Evolutionary conservation across 1,140 invertebrate species (phyloP), one percentile per base, ranked within the genome.

Genomic region (Zaprionus africanus): DNA sequence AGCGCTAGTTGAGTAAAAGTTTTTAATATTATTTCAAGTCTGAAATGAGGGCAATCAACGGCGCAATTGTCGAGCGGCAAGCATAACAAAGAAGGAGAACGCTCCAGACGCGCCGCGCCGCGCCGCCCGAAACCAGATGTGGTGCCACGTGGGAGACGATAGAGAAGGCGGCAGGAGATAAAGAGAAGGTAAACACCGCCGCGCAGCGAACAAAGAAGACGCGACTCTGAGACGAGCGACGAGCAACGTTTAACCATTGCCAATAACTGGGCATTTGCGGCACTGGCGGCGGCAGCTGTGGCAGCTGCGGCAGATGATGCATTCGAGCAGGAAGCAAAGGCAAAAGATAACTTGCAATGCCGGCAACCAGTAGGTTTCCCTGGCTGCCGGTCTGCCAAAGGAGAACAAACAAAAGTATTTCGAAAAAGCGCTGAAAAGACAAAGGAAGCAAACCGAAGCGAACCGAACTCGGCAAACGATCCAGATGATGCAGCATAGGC

Each of bases 1-100:
- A 79, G 71, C 60, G 67, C 62, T 60, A 75, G 67, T 75, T 67
- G 75, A 85, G 82, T 79, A 85, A 90, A 90, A 90, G 62, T 90
- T 90, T 88, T 85, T 90, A 90, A 90, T 90, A 90, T 90, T 90
- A 90, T 90, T 90, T 90, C 85, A 90, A 85, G 85, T 82, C 79
- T 90, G 85, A 85, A 90, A 90, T 90, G 85, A 90, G 85, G 85
- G 85, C 85, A 90, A 90, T 90, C 85, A 90, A 81, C 81, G 81
- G 85, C 71, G 76, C 85, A 90, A 90, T 90, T 90, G 85, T 90
- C 86, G 79, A 90, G 76, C 82, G 79, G 86, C 85, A 85, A 88
- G 81, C 82, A 90, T 82, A 90, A 90, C 86, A 90, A 90, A 90
- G 77, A 70, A 62, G 43, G 31, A 79, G 81, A 54, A 67, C 75